These are phyloP conservation scores for Propithecus deckenii DNA, from an alignment of 2,797 vertebrate genomes.

Conservation along the genomic window DNA sequence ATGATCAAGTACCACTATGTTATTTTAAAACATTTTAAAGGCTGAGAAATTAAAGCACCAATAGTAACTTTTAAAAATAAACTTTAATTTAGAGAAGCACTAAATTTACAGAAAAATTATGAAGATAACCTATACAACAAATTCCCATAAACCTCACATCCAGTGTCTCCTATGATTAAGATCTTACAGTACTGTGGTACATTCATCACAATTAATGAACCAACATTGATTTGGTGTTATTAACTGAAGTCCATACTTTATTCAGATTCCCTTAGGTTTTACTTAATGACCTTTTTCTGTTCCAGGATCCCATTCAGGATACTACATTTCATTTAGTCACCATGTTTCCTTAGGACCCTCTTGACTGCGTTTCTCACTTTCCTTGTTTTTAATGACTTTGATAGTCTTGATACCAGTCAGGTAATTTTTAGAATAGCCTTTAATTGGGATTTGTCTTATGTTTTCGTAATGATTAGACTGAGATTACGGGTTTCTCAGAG, in stretches of 20 bases:
- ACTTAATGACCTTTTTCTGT: not conserved
- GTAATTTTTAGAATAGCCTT: not conserved
- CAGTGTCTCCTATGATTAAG: not conserved
- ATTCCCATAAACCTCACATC: not conserved
- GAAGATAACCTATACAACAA: not conserved
- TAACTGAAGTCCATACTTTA: not conserved
- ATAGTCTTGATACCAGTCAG: not conserved
- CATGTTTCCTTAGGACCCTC: not conserved
- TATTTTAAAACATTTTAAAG: not conserved
- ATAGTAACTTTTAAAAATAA: not conserved
- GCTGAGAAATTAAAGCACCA: not conserved
- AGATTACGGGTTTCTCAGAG: not conserved
- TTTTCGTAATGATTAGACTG: not conserved
- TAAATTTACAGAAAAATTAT: not conserved
- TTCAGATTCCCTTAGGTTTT: not conserved
- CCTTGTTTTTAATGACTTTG: not conserved
- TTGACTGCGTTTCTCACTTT: not conserved
- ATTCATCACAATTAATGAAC: not conserved
- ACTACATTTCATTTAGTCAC: not conserved
- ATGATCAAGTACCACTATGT: not conserved
- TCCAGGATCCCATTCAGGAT: not conserved
- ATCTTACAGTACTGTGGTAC: not conserved
- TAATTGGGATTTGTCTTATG: not conserved
- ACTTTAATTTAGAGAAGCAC: not conserved
- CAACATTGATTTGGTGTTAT: not conserved